Percentiles rank a stretch among this genome's conserved stretches.
phyloP scores from a whole-genome alignment of 2,797 vertebrate genomes.

The Myripristis murdjan region DNA sequence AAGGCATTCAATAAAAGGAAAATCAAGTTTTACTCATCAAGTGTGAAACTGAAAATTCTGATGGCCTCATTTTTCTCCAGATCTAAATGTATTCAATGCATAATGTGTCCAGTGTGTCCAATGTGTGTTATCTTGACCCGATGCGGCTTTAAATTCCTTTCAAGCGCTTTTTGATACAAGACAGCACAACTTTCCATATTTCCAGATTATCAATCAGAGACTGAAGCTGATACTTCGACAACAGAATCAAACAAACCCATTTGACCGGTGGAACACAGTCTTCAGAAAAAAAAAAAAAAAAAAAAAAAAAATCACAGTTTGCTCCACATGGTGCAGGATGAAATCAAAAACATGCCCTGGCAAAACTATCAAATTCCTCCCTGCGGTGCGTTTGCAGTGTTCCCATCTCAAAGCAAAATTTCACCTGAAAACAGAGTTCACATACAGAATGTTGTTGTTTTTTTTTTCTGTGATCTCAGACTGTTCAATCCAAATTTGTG shows the following conservation, averaged over 20 bases:
- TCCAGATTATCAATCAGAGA: neutral
- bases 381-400: constrained; percentile 45
- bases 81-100: too few relatives aligned
- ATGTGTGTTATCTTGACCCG: too few relatives aligned
- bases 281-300: too few relatives aligned
- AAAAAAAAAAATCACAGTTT: constrained; percentile 11
- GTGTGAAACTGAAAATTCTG: too few relatives aligned
- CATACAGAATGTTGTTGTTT: constrained; percentile 24
- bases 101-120: too few relatives aligned
- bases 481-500: constrained; percentile 48
- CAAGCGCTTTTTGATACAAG: neutral
- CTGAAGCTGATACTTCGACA: neutral
- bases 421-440: constrained; percentile 25
- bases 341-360: constrained; percentile 58
- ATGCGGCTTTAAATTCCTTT: too few relatives aligned
- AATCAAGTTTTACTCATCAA: too few relatives aligned
- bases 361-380: constrained; percentile 67
- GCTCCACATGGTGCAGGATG: constrained; percentile 35
- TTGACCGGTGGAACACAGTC: neutral
- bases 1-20: too few relatives aligned
- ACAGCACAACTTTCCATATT: neutral
- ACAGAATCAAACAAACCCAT: neutral
- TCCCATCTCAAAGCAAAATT: constrained; percentile 60
- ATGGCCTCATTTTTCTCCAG: too few relatives aligned
- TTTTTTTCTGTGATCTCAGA: constrained; percentile 49